Percentiles rank a stretch among this genome's conserved stretches.
phyloP scores from a whole-genome alignment of 2,888 invertebrate species.

The Xylota sylvarum region DNA sequence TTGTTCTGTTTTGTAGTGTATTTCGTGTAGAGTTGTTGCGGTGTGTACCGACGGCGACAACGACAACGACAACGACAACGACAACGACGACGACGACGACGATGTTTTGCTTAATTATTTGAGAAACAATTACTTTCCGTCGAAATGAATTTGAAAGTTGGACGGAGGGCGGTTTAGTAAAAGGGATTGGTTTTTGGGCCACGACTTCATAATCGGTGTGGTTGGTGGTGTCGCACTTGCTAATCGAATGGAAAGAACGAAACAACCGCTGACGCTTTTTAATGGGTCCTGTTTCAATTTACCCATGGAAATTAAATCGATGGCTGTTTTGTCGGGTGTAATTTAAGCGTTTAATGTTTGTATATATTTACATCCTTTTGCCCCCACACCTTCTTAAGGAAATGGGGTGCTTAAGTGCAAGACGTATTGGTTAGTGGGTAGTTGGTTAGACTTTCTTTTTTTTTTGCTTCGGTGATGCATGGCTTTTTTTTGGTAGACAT shows the following conservation, averaged over 20 bases:
- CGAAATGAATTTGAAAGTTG: conserved; percentile 70
- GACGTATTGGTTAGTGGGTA: conserved; percentile 5
- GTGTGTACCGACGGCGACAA: conserved; percentile 30
- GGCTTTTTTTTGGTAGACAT: no score
- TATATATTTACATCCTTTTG: conserved; percentile 11
- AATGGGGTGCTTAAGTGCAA: conserved; percentile 52
- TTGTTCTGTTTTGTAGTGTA: conserved; percentile 16
- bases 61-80: conserved; percentile 5
- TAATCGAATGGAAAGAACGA: conserved; percentile 67
- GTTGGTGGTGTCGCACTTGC: conserved; percentile 58
- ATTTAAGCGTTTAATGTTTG: conserved; percentile 56
- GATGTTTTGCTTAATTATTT: conserved; percentile 76
- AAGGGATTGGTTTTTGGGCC: conserved; percentile 12
- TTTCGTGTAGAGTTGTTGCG: conserved; percentile 36
- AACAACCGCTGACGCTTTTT: conserved; percentile 64
- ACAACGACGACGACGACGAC: conserved; percentile 20
- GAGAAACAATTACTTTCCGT: conserved; percentile 74
- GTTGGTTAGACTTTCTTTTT: conserved; percentile 2
- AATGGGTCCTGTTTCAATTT: conserved; percentile 66
- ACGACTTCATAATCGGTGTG: conserved; percentile 62
- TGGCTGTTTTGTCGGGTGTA: conserved; percentile 62
- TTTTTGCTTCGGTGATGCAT: neutral
- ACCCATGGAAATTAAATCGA: conserved; percentile 62
- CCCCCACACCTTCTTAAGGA: conserved; percentile 25
- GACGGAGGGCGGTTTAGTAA: conserved; percentile 14